phyloP scores from a whole-genome alignment of 2,113 vertebrate species.

The Xerus inauris region DNA sequence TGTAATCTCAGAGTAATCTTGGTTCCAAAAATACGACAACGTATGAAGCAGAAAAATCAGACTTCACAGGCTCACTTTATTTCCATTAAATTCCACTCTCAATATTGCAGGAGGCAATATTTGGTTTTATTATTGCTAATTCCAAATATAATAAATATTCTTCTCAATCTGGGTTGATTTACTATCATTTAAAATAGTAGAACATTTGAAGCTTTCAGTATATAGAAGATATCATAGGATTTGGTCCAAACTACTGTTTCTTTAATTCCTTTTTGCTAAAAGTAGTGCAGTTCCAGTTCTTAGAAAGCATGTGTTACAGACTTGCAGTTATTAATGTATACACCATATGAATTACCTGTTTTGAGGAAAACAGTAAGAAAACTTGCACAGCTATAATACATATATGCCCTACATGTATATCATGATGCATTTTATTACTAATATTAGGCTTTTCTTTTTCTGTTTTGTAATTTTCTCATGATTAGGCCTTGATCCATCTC shows the following conservation, averaged over 20 bases:
- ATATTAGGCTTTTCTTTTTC: background rate
- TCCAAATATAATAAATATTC: conserved; percentile 88
- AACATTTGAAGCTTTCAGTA: conserved; percentile 82
- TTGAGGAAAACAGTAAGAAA: background rate
- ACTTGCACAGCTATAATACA: background rate
- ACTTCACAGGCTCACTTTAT: conserved; percentile 80
- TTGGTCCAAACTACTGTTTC: conserved; percentile 74
- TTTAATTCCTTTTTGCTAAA: conserved; percentile 63
- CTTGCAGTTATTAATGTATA: background rate
- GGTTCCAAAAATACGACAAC: conserved; percentile 80
- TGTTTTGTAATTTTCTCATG: background rate
- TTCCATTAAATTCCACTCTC: conserved; percentile 79
- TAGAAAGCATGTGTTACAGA: conserved; percentile 76
- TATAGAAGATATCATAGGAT: conserved; percentile 44
- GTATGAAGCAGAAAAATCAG: conserved; percentile 71
- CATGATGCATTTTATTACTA: background rate
- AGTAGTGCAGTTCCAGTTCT: conserved; percentile 63
- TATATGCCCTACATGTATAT: background rate
- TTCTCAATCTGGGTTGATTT: conserved; percentile 84
- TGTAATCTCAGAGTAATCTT: conserved; percentile 60
- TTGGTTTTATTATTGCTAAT: conserved; percentile 87
- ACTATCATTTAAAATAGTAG: conserved; percentile 86
- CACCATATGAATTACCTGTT: background rate
- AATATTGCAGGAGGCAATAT: conserved; percentile 78
- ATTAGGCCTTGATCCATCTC: background rate